phyloP scores from a whole-genome alignment of 2,113 vertebrate species.

The Oreotrochilus melanogaster region DNA sequence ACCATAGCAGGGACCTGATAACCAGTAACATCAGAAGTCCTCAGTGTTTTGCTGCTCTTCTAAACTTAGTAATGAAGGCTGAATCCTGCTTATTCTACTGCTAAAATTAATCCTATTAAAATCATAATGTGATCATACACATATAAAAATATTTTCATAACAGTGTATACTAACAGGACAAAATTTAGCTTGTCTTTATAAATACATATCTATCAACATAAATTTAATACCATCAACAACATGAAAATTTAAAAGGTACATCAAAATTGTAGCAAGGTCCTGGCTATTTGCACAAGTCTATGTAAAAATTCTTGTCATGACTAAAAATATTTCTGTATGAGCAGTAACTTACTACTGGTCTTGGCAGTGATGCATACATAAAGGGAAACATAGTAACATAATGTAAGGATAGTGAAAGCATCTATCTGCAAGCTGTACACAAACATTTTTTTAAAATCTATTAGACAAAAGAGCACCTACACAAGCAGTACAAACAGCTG shows the following conservation, averaged over 20 bases:
- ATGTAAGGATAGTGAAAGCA: background rate
- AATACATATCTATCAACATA: background rate
- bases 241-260: background rate
- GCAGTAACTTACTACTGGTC: background rate
- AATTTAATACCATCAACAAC: background rate
- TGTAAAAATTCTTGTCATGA: background rate
- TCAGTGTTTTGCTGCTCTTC: background rate
- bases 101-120: background rate
- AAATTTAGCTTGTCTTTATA: background rate
- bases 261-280: background rate
- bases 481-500: slow-evolving; percentile 15
- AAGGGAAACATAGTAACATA: background rate
- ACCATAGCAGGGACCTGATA: background rate
- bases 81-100: background rate
- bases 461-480: background rate
- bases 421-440: background rate
- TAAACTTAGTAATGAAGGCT: background rate
- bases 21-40: background rate
- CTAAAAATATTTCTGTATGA: background rate
- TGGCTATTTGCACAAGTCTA: background rate
- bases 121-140: background rate
- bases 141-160: background rate
- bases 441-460: background rate
- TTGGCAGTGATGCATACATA: background rate
- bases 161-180: background rate